Base-by-base conservation (phyloP, 1,140 invertebrate genomes). In the Rhopalosiphum maidis region DNA sequence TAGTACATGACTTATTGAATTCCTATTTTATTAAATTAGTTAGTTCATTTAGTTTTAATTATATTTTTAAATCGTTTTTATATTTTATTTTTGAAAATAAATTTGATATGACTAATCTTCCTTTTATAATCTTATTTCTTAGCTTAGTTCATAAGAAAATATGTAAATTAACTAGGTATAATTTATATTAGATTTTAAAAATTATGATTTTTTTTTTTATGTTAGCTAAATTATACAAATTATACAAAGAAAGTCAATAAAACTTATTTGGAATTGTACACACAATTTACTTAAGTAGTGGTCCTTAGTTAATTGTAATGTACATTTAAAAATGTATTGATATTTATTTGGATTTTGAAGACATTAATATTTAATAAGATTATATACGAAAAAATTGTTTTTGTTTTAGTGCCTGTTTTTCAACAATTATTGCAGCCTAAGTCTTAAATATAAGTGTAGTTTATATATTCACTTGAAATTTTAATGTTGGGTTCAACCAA, bases 401-500 rank as follows among this genome's bases (percentile, higher is more conserved):
- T 88, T 30, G 48, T 51, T 88, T 91, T 91, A 46, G 55, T 46
- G n/a, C 9, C 5, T n/a, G 2, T 88, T 35, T 54, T 88, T 51
- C 48, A 30, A 35, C 41, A 92, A 46, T n/a, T 94, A 93, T n/a
- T 94, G 94, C 93, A 23, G 82, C 5, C 90, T 82, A 92, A 89
- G 35, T 41, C 94, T 94, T 87, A 93, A 90, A 46, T 93, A 93
- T 92, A 94, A 88, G n/a, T 77, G 15, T 22, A 86, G 35, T 35
- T 68, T 94, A 18, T 90, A 55, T 25, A 54, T 90, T 23, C 94
- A 95, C 90, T 18, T 89, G 9, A 94, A 93, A 85, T 94, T 94
- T 89, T 95, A 95, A 93, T 95, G 95, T 94, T 95, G 95, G 68
- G 37, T 88, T 43, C 46, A 87, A 55, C 35, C 35, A 94, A 95